Conservation (phyloP, 2,797 vertebrate genomes). For the Cyclopterus lumpus region DNA sequence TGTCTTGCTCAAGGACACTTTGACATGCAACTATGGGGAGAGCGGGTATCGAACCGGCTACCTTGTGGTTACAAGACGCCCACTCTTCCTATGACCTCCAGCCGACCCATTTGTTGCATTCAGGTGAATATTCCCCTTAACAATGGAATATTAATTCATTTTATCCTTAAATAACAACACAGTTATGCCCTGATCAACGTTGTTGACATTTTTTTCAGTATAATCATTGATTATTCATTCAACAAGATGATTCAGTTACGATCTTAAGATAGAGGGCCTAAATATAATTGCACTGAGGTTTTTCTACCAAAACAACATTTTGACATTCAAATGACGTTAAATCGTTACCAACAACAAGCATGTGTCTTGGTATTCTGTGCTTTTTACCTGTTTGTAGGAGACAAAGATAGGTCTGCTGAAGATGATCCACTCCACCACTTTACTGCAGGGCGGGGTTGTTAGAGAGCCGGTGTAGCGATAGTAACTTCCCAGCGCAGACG, state of each 20-base stretch:
- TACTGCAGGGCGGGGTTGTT: conserved; percentile 95
- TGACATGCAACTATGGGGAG: too few relatives aligned
- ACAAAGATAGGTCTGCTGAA: conserved; percentile 92
- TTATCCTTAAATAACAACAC: not conserved
- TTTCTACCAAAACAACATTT: not conserved
- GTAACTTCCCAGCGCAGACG: conserved; percentile 90
- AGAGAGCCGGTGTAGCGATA: conserved; percentile 95
- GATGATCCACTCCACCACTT: conserved; percentile 97
- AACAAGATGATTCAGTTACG: not conserved
- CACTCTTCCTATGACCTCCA: too few relatives aligned
- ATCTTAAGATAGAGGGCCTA: not conserved
- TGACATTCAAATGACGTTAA: not conserved
- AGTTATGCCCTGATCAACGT: not conserved
- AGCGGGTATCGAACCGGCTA: too few relatives aligned
- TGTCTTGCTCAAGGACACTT: too few relatives aligned
- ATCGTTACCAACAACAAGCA: not conserved
- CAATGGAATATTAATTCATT: not conserved
- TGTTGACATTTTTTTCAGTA: not conserved
- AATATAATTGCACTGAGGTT: not conserved
- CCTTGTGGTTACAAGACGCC: too few relatives aligned
- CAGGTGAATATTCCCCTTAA: not conserved
- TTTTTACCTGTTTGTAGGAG: conserved; percentile 93
- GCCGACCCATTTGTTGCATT: not conserved
- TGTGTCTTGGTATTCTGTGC: not conserved
- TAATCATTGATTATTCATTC: not conserved